Evolutionary conservation across 2,797 vertebrate genomes (phyloP).

Genomic region (Pseudochirops corinnae): DNA sequence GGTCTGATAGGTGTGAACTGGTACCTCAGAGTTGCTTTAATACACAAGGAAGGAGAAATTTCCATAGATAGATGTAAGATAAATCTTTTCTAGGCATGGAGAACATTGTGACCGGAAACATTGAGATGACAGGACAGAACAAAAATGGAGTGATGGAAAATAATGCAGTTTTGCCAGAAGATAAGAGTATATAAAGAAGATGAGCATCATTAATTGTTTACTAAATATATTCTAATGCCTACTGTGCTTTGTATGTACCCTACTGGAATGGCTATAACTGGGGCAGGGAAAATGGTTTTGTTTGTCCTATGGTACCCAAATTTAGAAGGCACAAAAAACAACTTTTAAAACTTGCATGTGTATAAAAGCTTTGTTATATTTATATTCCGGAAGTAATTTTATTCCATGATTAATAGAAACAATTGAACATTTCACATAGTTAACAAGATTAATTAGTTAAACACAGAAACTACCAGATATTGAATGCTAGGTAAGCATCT

Average conservation of each 20-base stretch:
- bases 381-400: not conserved
- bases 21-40: not conserved
- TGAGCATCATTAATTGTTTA: not conserved
- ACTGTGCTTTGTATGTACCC: not conserved
- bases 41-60: not conserved
- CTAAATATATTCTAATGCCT: not conserved
- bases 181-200: not conserved
- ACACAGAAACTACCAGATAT: not conserved
- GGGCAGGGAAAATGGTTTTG: not conserved
- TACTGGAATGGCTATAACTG: not conserved
- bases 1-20: not conserved
- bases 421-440: not conserved
- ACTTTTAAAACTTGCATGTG: not conserved
- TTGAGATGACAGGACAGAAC: not conserved
- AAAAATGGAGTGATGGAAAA: not conserved
- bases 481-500: not conserved
- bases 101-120: not conserved
- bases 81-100: not conserved
- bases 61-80: not conserved
- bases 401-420: not conserved
- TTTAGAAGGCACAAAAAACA: not conserved
- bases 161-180: not conserved
- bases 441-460: not conserved
- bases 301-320: not conserved
- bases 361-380: not conserved